phyloP scores from a whole-genome alignment of 2,113 vertebrate species.

The Ailurus styani region DNA sequence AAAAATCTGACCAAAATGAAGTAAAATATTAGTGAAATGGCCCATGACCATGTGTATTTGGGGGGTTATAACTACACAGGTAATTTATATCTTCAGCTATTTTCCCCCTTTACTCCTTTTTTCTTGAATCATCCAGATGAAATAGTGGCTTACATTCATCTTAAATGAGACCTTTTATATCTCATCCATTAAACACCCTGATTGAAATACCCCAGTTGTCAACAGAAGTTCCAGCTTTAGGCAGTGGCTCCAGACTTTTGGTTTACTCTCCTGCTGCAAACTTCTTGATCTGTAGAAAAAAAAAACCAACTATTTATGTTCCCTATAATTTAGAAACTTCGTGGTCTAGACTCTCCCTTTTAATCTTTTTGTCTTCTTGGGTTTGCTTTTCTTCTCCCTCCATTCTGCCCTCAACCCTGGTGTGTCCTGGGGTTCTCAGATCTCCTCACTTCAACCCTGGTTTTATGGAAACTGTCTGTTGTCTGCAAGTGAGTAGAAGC shows the following conservation, averaged over 20 bases:
- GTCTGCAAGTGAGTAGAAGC: neutral
- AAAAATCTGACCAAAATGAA: constrained; percentile 2
- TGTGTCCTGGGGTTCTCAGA: neutral
- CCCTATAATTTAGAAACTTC: neutral
- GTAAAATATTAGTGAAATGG: neutral
- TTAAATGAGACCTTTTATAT: neutral
- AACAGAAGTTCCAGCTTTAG: neutral
- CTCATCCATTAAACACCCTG: neutral
- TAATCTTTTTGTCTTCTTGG: neutral
- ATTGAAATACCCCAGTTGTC: neutral
- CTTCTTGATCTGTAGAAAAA: neutral
- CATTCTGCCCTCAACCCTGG: neutral
- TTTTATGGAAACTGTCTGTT: neutral
- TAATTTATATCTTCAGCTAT: neutral
- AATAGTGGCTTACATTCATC: neutral
- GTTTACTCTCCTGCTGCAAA: neutral
- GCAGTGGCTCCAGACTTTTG: neutral
- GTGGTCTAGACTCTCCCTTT: neutral
- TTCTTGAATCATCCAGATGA: neutral
- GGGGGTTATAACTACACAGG: neutral
- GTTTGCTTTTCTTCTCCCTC: neutral
- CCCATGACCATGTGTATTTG: neutral
- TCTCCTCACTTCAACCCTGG: neutral
- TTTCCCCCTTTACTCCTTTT: neutral
- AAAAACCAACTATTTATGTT: neutral